These are phyloP conservation scores for Aegotheles bennettii DNA, from an alignment of 2,113 vertebrate species.

Conservation along the genomic window DNA sequence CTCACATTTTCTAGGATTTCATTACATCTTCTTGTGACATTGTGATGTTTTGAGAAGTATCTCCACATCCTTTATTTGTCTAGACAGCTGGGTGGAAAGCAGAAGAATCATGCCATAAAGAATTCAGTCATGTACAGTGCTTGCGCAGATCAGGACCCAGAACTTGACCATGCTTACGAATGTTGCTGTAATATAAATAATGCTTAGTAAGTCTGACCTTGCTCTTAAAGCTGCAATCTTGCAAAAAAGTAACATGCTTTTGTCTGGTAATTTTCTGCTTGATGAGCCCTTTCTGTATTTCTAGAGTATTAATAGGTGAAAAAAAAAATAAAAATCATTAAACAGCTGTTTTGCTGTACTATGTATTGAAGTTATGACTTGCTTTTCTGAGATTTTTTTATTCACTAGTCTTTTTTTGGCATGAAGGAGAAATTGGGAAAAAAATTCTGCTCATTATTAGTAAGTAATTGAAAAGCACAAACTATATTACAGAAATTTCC, in stretches of 20 bases:
- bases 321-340: neutral
- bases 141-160: neutral
- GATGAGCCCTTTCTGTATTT: neutral
- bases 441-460: neutral
- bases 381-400: neutral
- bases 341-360: neutral
- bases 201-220: neutral
- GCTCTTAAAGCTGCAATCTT: neutral
- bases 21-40: neutral
- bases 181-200: neutral
- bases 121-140: neutral
- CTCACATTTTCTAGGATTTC: neutral
- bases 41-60: neutral
- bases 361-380: neutral
- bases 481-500: neutral
- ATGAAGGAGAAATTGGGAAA: neutral
- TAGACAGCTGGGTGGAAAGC: neutral
- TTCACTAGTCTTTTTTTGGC: neutral
- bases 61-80: neutral
- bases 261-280: neutral
- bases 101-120: neutral
- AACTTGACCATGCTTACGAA: neutral
- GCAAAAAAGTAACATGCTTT: neutral
- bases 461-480: neutral
- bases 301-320: neutral